Conservation (phyloP, 92 coral and sea anemone genomes). For the Isaurus tuberculatus region DNA sequence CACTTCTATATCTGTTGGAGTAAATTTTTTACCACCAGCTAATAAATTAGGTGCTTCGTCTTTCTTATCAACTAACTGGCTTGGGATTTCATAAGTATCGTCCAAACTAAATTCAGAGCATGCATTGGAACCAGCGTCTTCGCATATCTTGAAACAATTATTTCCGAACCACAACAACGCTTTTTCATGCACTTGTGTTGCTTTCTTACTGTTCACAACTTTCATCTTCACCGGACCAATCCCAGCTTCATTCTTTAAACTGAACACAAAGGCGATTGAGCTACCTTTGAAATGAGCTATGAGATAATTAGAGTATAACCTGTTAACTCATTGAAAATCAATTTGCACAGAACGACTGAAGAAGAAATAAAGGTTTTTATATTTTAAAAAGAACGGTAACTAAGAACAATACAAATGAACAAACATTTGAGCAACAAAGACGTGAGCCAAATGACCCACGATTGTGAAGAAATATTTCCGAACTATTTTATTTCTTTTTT, state of each 20-base stretch:
- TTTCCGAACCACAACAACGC: background rate
- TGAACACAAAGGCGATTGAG: slow-evolving; percentile 11
- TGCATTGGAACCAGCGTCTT: background rate
- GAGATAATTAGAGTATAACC: no score
- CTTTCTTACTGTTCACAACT: background rate
- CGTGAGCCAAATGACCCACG: no score
- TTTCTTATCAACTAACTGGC: background rate
- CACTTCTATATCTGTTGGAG: slow-evolving; percentile 23
- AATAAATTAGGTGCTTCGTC: background rate
- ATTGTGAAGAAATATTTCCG: no score
- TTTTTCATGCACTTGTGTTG: background rate
- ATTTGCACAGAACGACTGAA: no score
- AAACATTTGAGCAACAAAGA: no score
- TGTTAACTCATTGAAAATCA: no score
- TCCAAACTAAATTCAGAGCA: background rate
- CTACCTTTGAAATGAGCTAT: background rate
- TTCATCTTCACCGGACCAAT: slow-evolving; percentile 14
- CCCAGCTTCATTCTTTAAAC: slow-evolving; percentile 11
- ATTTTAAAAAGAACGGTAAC: no score
- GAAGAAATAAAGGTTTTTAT: no score
- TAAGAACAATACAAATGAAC: no score
- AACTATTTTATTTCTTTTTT: no score
- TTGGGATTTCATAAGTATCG: background rate
- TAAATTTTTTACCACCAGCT: slow-evolving; percentile 8
- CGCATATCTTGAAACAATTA: background rate